Conservation (phyloP, 2,113 vertebrate genomes). For the Cisticola juncidis region DNA sequence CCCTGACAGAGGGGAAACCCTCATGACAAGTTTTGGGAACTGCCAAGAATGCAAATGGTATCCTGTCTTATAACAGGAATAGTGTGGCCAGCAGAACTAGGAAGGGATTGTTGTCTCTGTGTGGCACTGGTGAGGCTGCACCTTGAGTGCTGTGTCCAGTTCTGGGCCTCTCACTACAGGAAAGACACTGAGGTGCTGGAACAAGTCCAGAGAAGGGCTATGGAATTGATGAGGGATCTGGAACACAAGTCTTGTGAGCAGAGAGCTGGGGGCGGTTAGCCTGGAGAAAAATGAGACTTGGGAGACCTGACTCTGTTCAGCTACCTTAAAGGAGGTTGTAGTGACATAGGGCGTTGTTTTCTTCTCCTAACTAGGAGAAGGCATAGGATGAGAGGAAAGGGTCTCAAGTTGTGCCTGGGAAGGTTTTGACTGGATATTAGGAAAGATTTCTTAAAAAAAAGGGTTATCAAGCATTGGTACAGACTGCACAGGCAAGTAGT, state of each 20-base stretch:
- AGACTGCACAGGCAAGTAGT: background rate
- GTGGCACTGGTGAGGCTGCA: background rate
- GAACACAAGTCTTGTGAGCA: background rate
- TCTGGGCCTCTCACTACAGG: background rate
- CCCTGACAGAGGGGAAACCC: background rate
- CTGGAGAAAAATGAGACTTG: background rate
- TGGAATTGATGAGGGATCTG: background rate
- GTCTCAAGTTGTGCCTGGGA: background rate
- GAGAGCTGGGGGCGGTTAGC: accelerated
- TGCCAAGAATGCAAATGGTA: background rate
- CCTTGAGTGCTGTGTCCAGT: accelerated
- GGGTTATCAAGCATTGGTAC: background rate
- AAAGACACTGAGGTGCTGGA: background rate
- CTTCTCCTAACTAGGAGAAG: background rate
- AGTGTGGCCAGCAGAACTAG: background rate
- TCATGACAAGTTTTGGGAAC: background rate
- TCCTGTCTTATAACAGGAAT: background rate
- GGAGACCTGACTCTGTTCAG: background rate
- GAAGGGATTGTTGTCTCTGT: no score
- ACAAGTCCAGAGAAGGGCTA: accelerated
- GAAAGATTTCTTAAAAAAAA: background rate
- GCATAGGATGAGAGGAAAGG: background rate
- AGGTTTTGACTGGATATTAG: background rate
- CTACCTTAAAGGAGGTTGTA: background rate
- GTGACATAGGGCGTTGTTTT: accelerated